Evolutionary conservation across 2,888 invertebrate genomes (phyloP).

Genomic region (Gibbula magus): DNA sequence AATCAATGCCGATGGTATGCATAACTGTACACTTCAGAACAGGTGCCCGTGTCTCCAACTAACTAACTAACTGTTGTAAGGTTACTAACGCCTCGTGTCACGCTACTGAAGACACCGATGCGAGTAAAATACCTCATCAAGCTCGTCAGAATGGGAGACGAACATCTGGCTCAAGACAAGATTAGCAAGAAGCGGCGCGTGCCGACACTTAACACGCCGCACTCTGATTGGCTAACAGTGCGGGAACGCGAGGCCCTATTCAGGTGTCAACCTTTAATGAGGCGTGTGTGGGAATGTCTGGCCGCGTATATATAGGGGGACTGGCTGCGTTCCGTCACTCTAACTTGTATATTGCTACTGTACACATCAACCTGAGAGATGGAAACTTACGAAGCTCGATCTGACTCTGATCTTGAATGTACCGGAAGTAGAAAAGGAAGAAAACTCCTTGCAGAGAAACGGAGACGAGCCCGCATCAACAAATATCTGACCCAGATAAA

Average conservation of each 20-base stretch:
- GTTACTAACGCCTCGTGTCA: conserved; percentile 1
- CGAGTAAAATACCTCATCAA: too few relatives aligned
- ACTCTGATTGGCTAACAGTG: conserved; percentile 32
- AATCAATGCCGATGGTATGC: too few relatives aligned
- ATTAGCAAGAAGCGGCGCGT: conserved; percentile 3
- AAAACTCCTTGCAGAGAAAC: conserved; percentile 39
- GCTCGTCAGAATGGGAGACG: neutral
- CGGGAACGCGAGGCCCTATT: conserved; percentile 25
- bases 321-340: conserved; percentile 5
- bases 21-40: too few relatives aligned
- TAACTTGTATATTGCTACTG: neutral
- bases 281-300: neutral
- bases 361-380: neutral
- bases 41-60: too few relatives aligned
- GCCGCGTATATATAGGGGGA: neutral
- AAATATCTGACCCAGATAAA: conserved; percentile 36
- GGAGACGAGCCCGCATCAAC: conserved; percentile 36
- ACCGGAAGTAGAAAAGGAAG: conserved; percentile 22
- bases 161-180: conserved; percentile 12
- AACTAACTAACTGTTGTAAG: too few relatives aligned
- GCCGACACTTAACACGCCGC: neutral
- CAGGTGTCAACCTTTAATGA: conserved; percentile 17
- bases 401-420: neutral
- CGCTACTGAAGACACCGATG: neutral
- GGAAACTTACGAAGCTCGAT: neutral